phyloP scores from a whole-genome alignment of 2,888 invertebrate species.

The Isotomurus palustris region DNA sequence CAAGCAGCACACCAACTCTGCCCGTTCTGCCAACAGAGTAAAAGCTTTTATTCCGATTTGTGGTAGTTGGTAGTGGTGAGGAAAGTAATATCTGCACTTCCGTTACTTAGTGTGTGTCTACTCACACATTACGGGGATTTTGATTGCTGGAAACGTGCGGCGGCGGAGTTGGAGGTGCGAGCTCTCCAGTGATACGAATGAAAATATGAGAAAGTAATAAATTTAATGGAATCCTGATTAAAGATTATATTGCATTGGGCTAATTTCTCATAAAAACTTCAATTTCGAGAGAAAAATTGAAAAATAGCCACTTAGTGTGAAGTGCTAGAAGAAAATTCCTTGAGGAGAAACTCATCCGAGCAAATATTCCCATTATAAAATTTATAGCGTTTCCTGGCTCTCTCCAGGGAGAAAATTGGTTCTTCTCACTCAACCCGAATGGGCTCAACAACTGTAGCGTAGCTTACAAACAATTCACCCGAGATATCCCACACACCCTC shows the following conservation, averaged over 20 bases:
- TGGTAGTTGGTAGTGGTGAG: no score
- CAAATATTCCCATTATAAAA: conserved; percentile 30
- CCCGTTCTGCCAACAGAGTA: background rate
- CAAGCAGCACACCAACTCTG: no score
- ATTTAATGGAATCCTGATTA: conserved; percentile 18
- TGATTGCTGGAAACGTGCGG: conserved; percentile 3
- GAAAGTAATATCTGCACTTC: no score
- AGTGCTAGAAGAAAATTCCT: conserved; percentile 1
- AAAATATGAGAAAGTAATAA: conserved; percentile 13
- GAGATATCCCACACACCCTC: no score
- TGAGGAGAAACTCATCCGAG: conserved; percentile 16
- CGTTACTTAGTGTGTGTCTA: no score
- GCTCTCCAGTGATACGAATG: conserved; percentile 5
- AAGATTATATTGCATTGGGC: conserved; percentile 11
- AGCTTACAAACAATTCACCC: background rate
- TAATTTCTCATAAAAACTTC: conserved; percentile 16
- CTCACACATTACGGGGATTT: background rate
- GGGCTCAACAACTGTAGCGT: background rate
- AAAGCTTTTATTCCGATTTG: background rate
- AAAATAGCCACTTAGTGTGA: conserved; percentile 12
- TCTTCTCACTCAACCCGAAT: conserved; percentile 1
- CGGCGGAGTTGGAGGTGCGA: conserved; percentile 1
- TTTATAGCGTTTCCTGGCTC: conserved; percentile 16
- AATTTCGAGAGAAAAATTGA: conserved; percentile 13
- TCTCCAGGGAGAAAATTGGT: conserved; percentile 17